Percentiles rank a stretch among this genome's conserved stretches.
Conservation (phyloP, 2,888 invertebrate genomes). For the Blomia tropicalis region DNA sequence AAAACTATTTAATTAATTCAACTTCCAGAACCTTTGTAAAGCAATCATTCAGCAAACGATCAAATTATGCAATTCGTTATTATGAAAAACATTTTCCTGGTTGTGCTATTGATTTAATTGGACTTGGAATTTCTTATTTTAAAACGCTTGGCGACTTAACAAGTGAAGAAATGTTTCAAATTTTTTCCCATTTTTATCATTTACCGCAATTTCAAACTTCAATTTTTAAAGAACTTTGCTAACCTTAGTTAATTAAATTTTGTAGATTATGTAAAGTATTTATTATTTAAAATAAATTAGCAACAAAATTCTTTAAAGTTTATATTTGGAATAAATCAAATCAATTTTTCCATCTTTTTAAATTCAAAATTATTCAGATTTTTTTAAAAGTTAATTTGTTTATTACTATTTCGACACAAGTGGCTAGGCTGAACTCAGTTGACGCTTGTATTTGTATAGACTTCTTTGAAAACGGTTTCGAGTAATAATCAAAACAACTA, state of each 20-base stretch:
- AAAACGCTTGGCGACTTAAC: slow-evolving; percentile 11
- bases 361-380: background rate
- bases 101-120: slow-evolving; percentile 7
- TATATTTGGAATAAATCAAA: background rate
- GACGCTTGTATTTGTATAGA: background rate
- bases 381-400: background rate
- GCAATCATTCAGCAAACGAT: slow-evolving; percentile 7
- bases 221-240: slow-evolving; percentile 6
- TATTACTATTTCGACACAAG: background rate
- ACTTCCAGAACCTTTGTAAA: slow-evolving; percentile 3
- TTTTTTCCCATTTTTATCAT: slow-evolving; percentile 1
- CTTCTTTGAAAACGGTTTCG: background rate
- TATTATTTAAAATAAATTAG: background rate
- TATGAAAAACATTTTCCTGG: slow-evolving; percentile 15
- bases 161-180: slow-evolving; percentile 9
- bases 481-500: no score
- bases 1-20: background rate
- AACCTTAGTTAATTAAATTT: background rate
- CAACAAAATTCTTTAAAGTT: background rate
- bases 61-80: slow-evolving; percentile 8
- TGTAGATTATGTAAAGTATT: background rate
- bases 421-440: background rate
- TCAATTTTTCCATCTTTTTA: background rate
- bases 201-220: background rate
- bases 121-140: slow-evolving; percentile 10